phyloP scores from a whole-genome alignment of 1,140 invertebrate species.

The Hypothenemus hampei region DNA sequence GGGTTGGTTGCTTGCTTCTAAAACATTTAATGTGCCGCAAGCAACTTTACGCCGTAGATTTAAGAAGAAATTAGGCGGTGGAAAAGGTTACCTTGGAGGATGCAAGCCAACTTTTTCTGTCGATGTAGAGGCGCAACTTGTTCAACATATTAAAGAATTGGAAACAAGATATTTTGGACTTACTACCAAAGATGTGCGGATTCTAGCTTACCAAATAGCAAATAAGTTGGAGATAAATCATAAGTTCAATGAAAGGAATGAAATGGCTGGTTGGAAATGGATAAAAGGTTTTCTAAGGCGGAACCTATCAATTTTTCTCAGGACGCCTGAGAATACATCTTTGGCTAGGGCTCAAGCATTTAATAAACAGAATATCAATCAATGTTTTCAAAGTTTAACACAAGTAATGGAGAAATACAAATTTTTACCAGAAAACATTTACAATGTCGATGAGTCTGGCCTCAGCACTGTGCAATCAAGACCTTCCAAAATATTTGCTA shows the following conservation, averaged over 20 bases:
- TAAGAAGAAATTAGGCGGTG: neutral
- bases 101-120: no score
- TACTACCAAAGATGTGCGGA: slow-evolving; percentile 3
- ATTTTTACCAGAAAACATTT: no score
- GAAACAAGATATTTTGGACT: slow-evolving; percentile 18
- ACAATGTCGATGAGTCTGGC: slow-evolving; percentile 48
- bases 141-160: slow-evolving; percentile 13
- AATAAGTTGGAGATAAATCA: slow-evolving; percentile 1
- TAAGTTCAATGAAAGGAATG: slow-evolving; percentile 5
- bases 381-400: slow-evolving; percentile 5
- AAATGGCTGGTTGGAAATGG: slow-evolving; percentile 40
- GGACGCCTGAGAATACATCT: slow-evolving; percentile 33
- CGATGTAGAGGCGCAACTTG: neutral
- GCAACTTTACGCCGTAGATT: slow-evolving; percentile 12
- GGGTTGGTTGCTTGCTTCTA: slow-evolving; percentile 12
- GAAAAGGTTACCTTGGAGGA: neutral
- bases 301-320: slow-evolving; percentile 39
- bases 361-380: slow-evolving; percentile 17
- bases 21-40: slow-evolving; percentile 2
- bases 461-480: slow-evolving; percentile 43
- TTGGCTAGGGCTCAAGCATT: slow-evolving; percentile 21
- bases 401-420: no score
- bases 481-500: slow-evolving; percentile 39
- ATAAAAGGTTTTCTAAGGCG: slow-evolving; percentile 38
- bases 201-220: slow-evolving; percentile 4